Conservation (phyloP, 2,888 invertebrate species). For the Dicyrtoma fusca region DNA sequence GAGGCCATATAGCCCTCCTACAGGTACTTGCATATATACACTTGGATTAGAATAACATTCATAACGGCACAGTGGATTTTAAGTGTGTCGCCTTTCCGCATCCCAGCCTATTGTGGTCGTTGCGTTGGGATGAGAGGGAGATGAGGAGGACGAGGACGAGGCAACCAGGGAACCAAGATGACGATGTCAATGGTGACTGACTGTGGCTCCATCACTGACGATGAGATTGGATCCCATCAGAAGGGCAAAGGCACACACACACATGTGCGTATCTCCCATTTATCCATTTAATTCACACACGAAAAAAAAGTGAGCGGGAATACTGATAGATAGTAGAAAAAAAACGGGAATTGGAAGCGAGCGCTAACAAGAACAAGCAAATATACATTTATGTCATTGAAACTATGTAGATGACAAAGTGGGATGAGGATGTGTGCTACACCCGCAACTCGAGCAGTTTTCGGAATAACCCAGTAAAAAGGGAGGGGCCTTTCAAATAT, state of each 20-base stretch:
- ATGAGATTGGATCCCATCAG: no score
- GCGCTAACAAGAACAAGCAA: no score
- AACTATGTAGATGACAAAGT: no score
- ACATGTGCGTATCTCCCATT: not conserved
- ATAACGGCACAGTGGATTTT: slow-evolving; percentile 35
- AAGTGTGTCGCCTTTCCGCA: slow-evolving; percentile 28
- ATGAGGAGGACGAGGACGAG: slow-evolving; percentile 6
- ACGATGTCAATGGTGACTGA: not conserved
- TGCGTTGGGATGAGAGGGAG: not conserved
- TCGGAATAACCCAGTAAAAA: no score
- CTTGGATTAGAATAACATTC: slow-evolving; percentile 37
- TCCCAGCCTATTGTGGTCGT: slow-evolving; percentile 20
- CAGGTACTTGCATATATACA: slow-evolving; percentile 6
- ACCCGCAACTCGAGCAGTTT: no score
- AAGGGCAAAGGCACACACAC: slow-evolving; percentile 1
- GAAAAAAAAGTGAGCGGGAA: no score
- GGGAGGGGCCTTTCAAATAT: no score
- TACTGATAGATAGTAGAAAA: not conserved
- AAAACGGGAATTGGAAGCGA: not conserved
- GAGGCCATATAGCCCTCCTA: not conserved
- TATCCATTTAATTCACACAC: no score
- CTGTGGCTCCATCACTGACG: not conserved
- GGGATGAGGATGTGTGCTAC: no score
- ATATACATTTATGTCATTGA: no score
- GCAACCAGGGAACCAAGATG: not conserved